These are phyloP conservation scores for Ichneumoninae sp. DNA, from an alignment of 2,888 invertebrate species.

Conservation along the genomic window DNA sequence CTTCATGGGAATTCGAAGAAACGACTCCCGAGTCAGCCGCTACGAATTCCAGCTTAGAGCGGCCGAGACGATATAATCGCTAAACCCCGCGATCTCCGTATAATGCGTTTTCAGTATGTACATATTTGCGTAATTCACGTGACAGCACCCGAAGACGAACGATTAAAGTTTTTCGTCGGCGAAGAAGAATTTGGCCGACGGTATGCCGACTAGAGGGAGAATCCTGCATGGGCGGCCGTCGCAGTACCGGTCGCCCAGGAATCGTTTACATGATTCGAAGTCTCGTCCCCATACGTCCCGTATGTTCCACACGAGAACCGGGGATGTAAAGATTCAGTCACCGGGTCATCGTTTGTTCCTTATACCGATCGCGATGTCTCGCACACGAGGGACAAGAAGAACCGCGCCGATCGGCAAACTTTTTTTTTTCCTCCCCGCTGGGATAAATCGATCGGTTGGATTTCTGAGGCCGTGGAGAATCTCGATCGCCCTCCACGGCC, in stretches of 20 bases:
- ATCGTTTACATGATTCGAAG: conserved; percentile 50
- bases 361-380: conserved; percentile 5
- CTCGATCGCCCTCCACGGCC: neutral
- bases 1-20: conserved; percentile 26
- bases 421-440: conserved; percentile 17
- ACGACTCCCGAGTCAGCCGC: neutral
- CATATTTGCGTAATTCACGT: conserved; percentile 31
- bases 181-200: conserved; percentile 29
- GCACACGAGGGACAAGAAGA: neutral
- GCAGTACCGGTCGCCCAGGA: conserved; percentile 21
- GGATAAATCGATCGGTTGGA: conserved; percentile 34
- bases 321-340: conserved; percentile 45
- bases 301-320: neutral
- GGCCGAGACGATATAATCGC: conserved; percentile 33
- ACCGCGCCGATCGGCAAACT: conserved; percentile 28
- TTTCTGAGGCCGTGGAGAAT: conserved; percentile 35
- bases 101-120: conserved; percentile 17
- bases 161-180: conserved; percentile 35
- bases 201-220: neutral
- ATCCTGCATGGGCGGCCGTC: neutral
- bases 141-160: conserved; percentile 6
- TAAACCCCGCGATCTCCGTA: neutral
- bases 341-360: conserved; percentile 33
- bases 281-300: neutral
- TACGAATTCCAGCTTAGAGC: conserved; percentile 7